A percentile compares a stretch with the other conserved stretches of the same genome.
Evolutionary conservation across 2,113 vertebrate genomes (phyloP).

Genomic region (Triplophysa siluroides): DNA sequence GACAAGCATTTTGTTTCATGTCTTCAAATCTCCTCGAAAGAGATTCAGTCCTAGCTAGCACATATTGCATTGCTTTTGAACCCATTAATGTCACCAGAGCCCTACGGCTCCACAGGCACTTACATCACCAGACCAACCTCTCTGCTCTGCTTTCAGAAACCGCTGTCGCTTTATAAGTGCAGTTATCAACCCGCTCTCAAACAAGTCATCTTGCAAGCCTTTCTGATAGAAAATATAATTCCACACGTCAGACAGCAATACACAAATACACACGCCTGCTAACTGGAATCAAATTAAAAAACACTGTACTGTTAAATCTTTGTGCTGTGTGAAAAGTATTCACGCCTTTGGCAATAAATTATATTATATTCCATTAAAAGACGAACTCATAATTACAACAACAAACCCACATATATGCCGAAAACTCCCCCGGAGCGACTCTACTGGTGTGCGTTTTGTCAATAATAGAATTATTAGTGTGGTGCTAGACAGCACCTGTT

Average conservation of each 20-base stretch:
- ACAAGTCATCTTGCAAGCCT: conserved; percentile 10
- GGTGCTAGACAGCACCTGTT: conserved; percentile 22
- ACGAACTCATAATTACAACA: not conserved
- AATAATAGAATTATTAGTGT: conserved; percentile 7
- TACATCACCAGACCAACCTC: conserved; percentile 33
- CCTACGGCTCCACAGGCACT: conserved; percentile 38
- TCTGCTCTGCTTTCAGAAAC: not conserved
- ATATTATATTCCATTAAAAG: conserved; percentile 8
- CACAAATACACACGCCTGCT: not conserved
- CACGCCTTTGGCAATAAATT: not conserved
- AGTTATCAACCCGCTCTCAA: conserved; percentile 23
- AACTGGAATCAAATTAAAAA: not conserved
- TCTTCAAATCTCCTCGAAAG: not conserved
- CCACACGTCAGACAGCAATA: not conserved
- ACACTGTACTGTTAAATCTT: not conserved
- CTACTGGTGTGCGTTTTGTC: conserved; percentile 9
- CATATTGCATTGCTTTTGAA: conserved; percentile 26
- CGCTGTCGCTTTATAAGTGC: not conserved
- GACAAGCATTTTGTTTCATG: not conserved
- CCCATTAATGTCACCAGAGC: conserved; percentile 44
- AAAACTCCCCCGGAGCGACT: not conserved
- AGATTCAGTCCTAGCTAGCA: not conserved
- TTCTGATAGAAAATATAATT: conserved; percentile 15
- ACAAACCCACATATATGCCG: not conserved
- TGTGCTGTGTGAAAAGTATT: not conserved